A percentile compares a stretch with the other conserved stretches of the same genome.
Evolutionary conservation across 2,113 vertebrate species (phyloP).

Genomic region (Odontophorus gujanensis): DNA sequence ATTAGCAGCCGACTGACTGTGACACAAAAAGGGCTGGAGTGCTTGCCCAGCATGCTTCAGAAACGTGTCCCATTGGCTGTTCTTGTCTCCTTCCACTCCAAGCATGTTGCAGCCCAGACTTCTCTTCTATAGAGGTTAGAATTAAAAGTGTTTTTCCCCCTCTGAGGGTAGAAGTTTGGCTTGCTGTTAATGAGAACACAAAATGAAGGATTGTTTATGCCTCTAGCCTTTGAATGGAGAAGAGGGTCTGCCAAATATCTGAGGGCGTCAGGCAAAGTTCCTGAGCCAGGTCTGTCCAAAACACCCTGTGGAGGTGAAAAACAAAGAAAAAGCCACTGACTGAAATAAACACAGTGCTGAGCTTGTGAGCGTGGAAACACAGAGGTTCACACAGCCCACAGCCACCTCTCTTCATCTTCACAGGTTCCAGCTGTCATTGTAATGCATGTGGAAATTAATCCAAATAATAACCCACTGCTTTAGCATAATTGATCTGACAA

Average conservation of each 20-base stretch:
- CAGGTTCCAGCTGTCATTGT: neutral
- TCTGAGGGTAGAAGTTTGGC: neutral
- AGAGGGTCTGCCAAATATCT: neutral
- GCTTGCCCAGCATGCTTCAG: fast-evolving
- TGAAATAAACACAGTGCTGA: fast-evolving
- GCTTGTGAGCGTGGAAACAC: neutral
- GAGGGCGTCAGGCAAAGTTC: neutral
- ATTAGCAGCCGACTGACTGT: neutral
- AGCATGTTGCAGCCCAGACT: neutral
- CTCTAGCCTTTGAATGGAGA: neutral
- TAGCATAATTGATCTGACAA: neutral
- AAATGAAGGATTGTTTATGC: neutral
- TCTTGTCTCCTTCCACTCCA: neutral
- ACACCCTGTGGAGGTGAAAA: neutral
- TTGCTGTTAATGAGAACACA: neutral
- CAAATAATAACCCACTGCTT: neutral
- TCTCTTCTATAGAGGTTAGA: neutral
- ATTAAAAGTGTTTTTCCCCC: neutral
- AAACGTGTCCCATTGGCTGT: neutral
- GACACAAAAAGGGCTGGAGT: neutral
- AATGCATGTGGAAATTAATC: neutral
- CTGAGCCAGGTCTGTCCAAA: neutral
- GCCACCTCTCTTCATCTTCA: neutral
- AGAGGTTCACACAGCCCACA: neutral
- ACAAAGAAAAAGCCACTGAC: neutral